phyloP scores from a whole-genome alignment of 2,113 vertebrate genomes.

The Crotalus viridis region DNA sequence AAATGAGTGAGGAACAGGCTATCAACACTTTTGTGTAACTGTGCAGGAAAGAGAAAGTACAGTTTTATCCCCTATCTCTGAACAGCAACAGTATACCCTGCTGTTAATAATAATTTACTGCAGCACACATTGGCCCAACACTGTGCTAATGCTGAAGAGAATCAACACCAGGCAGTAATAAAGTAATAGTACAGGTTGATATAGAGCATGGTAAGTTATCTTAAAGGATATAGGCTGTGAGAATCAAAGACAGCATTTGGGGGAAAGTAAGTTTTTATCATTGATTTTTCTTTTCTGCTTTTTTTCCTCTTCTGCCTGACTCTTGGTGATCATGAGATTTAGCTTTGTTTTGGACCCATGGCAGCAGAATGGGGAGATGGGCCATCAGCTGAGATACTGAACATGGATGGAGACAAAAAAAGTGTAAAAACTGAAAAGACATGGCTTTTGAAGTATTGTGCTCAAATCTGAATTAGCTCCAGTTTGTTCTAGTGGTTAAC shows the following conservation, averaged over 20 bases:
- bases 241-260: background rate
- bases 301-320: conserved; percentile 49
- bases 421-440: conserved; percentile 74
- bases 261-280: conserved; percentile 46
- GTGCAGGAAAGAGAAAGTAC: background rate
- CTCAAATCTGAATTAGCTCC: conserved; percentile 51
- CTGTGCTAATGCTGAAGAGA: background rate
- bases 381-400: conserved; percentile 58
- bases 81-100: background rate
- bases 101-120: background rate
- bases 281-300: conserved; percentile 56
- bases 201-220: background rate
- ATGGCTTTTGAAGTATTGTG: conserved; percentile 72
- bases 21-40: background rate
- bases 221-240: background rate
- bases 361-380: conserved; percentile 63
- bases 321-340: conserved; percentile 58
- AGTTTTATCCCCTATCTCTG: background rate
- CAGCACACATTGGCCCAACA: background rate
- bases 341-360: conserved; percentile 67
- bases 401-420: conserved; percentile 52
- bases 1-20: background rate
- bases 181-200: background rate
- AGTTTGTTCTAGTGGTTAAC: background rate
- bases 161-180: background rate